Conservation (phyloP, 2,113 vertebrate genomes). For the Ariopsis seemanni region DNA sequence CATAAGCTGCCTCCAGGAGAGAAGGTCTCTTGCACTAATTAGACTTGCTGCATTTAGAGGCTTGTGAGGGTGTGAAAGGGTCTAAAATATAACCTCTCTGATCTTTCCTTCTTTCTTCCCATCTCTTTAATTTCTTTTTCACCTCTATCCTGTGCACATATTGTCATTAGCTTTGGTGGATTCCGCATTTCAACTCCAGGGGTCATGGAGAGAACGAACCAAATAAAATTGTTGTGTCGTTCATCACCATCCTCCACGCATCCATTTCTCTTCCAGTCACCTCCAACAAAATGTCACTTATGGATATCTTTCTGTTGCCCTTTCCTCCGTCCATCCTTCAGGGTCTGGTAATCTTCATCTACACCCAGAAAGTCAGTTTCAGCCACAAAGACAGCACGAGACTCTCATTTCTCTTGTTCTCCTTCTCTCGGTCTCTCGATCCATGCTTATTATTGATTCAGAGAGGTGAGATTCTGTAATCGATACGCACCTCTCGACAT, state of each 20-base stretch:
- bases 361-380: constrained; percentile 25
- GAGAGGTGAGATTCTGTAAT: constrained; percentile 55
- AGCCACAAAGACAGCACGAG: constrained; percentile 13
- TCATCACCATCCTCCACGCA: not conserved
- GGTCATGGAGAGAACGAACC: constrained; percentile 2
- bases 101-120: constrained; percentile 23
- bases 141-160: not conserved
- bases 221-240: not conserved
- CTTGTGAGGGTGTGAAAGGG: constrained; percentile 42
- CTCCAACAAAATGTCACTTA: not conserved
- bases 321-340: constrained; percentile 7
- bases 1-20: constrained; percentile 69
- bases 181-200: not conserved
- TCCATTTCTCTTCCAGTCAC: not conserved
- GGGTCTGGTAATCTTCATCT: constrained; percentile 24
- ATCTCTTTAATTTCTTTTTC: not conserved
- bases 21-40: constrained; percentile 70
- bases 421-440: constrained; percentile 12
- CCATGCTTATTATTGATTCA: constrained; percentile 50
- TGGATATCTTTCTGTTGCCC: not conserved
- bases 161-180: constrained; percentile 3
- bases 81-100: constrained; percentile 31
- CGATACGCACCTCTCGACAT: constrained; percentile 50
- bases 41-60: constrained; percentile 60
- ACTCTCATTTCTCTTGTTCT: constrained; percentile 28